phyloP scores from a whole-genome alignment of 2,888 invertebrate genomes.

The Toxonevra muliebris region DNA sequence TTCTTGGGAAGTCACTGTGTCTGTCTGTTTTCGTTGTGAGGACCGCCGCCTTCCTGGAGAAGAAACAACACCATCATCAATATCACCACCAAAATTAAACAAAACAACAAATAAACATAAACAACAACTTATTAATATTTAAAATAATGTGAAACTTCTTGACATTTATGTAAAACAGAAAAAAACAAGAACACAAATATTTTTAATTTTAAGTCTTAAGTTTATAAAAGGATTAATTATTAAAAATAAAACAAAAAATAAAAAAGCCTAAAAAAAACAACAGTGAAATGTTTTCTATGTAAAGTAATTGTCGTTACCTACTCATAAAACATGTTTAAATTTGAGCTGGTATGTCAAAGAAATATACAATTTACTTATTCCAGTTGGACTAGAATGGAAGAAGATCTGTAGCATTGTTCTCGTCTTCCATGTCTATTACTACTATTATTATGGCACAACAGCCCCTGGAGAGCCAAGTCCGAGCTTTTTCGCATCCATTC shows the following conservation, averaged over 20 bases:
- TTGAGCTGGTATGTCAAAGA: too few relatives aligned
- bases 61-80: constrained; percentile 31
- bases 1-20: constrained; percentile 17
- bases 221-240: constrained; percentile 64
- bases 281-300: too few relatives aligned
- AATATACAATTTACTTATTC: too few relatives aligned
- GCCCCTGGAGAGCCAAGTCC: too few relatives aligned
- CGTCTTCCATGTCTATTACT: too few relatives aligned
- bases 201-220: constrained; percentile 66
- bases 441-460: too few relatives aligned
- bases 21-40: constrained; percentile 8
- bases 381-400: too few relatives aligned
- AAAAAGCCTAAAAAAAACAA: constrained; percentile 29
- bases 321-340: too few relatives aligned
- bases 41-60: constrained; percentile 35
- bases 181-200: constrained; percentile 60
- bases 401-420: too few relatives aligned
- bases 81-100: constrained; percentile 28
- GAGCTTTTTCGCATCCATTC: too few relatives aligned
- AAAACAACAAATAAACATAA: constrained; percentile 41
- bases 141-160: constrained; percentile 51
- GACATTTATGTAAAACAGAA: constrained; percentile 42
- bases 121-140: constrained; percentile 32
- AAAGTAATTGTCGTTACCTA: too few relatives aligned
- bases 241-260: constrained; percentile 52